phyloP scores from a whole-genome alignment of 2,113 vertebrate genomes.

The Erpornis zantholeuca region DNA sequence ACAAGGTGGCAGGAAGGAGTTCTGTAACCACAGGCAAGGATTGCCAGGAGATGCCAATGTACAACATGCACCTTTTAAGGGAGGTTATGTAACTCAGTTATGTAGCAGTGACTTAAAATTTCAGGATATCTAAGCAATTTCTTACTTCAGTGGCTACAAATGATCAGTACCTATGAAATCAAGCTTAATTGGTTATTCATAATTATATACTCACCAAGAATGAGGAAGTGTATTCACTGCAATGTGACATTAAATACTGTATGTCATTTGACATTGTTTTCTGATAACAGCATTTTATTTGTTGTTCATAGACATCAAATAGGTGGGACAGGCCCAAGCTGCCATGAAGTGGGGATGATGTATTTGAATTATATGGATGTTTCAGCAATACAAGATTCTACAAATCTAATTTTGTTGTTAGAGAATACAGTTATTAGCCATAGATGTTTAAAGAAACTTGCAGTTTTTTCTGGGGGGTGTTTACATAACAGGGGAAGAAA shows the following conservation, averaged over 20 bases:
- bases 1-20: slow-evolving; percentile 68
- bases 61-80: background rate
- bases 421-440: background rate
- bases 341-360: background rate
- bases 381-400: background rate
- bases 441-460: background rate
- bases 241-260: background rate
- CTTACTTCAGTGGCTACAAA: background rate
- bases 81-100: background rate
- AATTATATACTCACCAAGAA: background rate
- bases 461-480: background rate
- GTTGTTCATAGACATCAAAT: background rate
- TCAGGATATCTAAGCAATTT: background rate
- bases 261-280: background rate
- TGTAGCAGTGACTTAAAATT: background rate
- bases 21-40: background rate
- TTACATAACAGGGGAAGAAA: background rate
- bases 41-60: background rate
- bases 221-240: background rate
- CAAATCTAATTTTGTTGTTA: background rate
- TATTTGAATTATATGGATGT: background rate
- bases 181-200: background rate
- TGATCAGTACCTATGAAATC: background rate
- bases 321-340: background rate
- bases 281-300: background rate